A percentile compares a stretch with the other conserved stretches of the same genome.
phyloP scores from a whole-genome alignment of 2,113 vertebrate genomes.

The Ardeotis arabs region DNA sequence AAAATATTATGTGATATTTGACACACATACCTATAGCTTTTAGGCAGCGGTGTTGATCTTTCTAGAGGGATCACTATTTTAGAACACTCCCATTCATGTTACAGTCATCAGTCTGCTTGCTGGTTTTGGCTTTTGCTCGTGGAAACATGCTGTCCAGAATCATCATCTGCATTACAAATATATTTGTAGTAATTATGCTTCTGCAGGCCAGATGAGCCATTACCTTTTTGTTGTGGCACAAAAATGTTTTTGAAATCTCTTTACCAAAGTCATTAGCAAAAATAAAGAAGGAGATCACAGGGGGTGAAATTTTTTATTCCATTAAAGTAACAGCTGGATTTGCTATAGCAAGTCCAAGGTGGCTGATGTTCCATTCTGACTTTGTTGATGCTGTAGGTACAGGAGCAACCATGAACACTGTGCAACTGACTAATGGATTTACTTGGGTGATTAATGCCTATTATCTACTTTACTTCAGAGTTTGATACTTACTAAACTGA shows the following conservation, averaged over 20 bases:
- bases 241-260: constrained; percentile 27
- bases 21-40: not conserved
- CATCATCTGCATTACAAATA: not conserved
- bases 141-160: not conserved
- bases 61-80: not conserved
- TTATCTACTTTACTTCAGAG: constrained; percentile 52
- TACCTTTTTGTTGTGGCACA: not conserved
- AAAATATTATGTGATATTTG: not conserved
- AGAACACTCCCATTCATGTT: not conserved
- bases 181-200: not conserved
- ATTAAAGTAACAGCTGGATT: constrained; percentile 18
- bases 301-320: constrained; percentile 26
- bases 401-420: constrained; percentile 15
- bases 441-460: constrained; percentile 66
- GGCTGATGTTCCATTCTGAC: constrained; percentile 47
- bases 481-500: constrained; percentile 52
- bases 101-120: not conserved
- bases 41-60: not conserved
- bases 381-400: constrained; percentile 33
- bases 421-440: constrained; percentile 69
- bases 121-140: not conserved
- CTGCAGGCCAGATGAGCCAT: constrained; percentile 1
- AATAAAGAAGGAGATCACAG: not conserved
- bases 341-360: constrained; percentile 32
- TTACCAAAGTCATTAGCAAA: constrained; percentile 27